phyloP scores from a whole-genome alignment of 1,140 invertebrate genomes.

The Belonocnema kinseyi region DNA sequence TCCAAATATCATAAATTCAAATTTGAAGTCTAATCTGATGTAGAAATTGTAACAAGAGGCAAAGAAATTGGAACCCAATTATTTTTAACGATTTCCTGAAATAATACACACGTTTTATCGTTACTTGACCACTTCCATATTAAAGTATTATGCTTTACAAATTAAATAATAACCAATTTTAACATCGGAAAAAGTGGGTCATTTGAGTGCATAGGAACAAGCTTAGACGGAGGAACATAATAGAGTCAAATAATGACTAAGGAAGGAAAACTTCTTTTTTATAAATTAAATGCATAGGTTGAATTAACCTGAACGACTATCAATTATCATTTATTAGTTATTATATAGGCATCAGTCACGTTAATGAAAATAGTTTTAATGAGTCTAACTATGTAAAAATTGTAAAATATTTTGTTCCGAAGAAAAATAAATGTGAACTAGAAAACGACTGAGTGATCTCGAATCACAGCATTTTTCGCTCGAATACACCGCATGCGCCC shows the following conservation, averaged over 20 bases:
- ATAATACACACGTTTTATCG: slow-evolving; percentile 9
- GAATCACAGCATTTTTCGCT: slow-evolving; percentile 1
- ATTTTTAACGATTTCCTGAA: slow-evolving; percentile 28
- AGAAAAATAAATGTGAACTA: not conserved
- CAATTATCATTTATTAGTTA: no score
- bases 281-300: no score
- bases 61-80: slow-evolving; percentile 23
- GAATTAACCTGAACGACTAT: no score
- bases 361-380: no score
- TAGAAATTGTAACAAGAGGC: slow-evolving; percentile 19
- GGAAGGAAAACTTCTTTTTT: no score
- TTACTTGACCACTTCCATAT: not conserved
- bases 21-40: slow-evolving; percentile 6
- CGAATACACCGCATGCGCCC: not conserved
- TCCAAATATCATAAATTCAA: slow-evolving; percentile 17
- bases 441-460: not conserved
- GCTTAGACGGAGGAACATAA: no score
- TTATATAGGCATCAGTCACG: no score
- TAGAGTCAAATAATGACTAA: no score
- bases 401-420: not conserved
- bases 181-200: no score
- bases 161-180: no score
- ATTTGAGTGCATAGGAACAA: no score
- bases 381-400: not conserved
- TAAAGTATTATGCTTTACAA: not conserved